Evolutionary conservation across 2,888 invertebrate species (phyloP).

Genomic region (Tiliacea aurago): DNA sequence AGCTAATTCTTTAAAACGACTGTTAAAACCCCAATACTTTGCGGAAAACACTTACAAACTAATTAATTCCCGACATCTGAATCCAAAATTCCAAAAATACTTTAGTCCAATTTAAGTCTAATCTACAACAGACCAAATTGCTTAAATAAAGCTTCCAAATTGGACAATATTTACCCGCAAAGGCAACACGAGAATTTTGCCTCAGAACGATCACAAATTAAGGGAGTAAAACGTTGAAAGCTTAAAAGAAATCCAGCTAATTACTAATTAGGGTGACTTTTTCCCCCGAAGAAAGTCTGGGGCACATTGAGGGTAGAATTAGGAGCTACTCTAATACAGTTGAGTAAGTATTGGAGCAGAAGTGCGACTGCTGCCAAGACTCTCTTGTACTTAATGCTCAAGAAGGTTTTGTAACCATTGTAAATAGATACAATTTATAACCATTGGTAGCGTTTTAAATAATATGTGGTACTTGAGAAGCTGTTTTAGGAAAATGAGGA

Average conservation of each 20-base stretch:
- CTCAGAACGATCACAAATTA: conserved; percentile 51
- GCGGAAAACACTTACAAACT: neutral
- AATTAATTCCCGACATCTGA: conserved; percentile 9
- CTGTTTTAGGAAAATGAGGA: neutral
- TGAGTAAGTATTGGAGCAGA: conserved; percentile 42
- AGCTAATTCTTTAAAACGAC: neutral
- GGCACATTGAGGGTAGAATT: conserved; percentile 52
- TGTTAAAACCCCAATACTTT: neutral
- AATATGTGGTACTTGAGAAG: neutral
- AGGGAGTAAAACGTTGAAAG: conserved; percentile 34
- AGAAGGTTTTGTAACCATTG: conserved; percentile 24
- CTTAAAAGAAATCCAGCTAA: conserved; percentile 62
- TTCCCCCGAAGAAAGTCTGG: conserved; percentile 40
- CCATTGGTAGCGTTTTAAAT: neutral
- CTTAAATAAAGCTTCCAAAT: conserved; percentile 49
- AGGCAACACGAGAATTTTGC: conserved; percentile 21
- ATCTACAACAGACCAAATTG: conserved; percentile 35
- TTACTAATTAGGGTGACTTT: conserved; percentile 66
- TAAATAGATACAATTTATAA: conserved; percentile 19
- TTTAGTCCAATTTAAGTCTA: conserved; percentile 4
- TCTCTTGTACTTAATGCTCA: conserved; percentile 38
- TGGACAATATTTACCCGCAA: conserved; percentile 47
- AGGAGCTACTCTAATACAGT: conserved; percentile 47
- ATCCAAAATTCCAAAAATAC: conserved; percentile 6
- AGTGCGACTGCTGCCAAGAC: conserved; percentile 11